Evolutionary conservation across 2,888 invertebrate genomes (phyloP).

Genomic region (Suillia variegata): DNA sequence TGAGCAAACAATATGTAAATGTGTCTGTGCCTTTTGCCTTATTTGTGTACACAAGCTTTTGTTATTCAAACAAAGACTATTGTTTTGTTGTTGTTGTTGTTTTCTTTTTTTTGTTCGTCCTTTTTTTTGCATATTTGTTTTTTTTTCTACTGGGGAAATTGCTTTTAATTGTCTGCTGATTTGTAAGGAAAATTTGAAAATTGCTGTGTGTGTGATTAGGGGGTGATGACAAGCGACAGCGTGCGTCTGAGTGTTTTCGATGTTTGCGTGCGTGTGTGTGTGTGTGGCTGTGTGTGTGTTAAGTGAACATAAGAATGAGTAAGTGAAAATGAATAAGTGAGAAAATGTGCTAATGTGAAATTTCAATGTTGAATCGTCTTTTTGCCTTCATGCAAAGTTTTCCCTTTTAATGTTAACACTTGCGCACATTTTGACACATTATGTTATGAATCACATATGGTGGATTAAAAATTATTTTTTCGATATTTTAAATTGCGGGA

Average conservation of each 20-base stretch:
- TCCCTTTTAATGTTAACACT: no score
- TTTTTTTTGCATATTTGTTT: no score
- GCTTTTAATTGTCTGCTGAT: constrained; percentile 30
- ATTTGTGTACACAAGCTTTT: constrained; percentile 9
- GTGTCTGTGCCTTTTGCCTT: constrained; percentile 5
- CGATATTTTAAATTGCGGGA: no score
- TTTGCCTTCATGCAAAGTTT: no score
- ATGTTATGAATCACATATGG: no score
- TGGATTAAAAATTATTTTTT: no score
- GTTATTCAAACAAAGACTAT: constrained; percentile 19
- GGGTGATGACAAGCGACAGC: constrained; percentile 7
- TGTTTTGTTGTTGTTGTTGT: no score
- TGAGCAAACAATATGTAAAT: constrained; percentile 30
- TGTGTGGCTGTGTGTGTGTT: constrained; percentile 8
- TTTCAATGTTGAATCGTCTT: background rate
- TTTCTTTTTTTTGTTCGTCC: no score
- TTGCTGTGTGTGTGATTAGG: background rate
- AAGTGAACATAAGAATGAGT: background rate
- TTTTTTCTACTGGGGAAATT: constrained; percentile 24
- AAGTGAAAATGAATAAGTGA: constrained; percentile 1
- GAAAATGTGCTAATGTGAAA: background rate
- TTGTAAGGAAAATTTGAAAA: constrained; percentile 14
- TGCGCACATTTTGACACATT: no score
- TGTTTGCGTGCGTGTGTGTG: constrained; percentile 10
- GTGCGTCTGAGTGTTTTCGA: constrained; percentile 1